A percentile compares a stretch with the other conserved stretches of the same genome.
Conservation (phyloP, 2,113 vertebrate genomes). For the Stigmatopora nigra region DNA sequence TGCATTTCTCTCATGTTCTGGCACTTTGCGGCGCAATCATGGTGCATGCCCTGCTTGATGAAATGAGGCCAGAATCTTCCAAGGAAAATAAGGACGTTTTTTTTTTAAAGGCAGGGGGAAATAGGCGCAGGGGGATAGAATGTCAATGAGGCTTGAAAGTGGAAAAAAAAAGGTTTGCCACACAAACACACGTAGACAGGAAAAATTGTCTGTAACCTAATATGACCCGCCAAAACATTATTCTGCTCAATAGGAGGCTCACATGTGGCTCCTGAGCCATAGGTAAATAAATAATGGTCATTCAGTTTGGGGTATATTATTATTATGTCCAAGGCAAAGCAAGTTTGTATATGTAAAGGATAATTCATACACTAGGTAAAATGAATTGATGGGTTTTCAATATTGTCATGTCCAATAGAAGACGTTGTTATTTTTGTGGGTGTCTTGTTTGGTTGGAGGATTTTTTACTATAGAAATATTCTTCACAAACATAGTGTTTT, state of each 20-base stretch:
- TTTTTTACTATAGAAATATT: too few relatives aligned
- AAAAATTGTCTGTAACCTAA: constrained; percentile 60
- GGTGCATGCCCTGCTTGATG: constrained; percentile 55
- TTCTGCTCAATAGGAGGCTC: neutral
- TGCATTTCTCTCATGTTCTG: constrained; percentile 54
- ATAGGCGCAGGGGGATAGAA: constrained; percentile 69
- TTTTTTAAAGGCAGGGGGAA: constrained; percentile 71
- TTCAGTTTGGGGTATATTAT: neutral
- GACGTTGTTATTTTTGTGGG: too few relatives aligned
- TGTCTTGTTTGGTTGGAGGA: too few relatives aligned
- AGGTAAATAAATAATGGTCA: neutral
- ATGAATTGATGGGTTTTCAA: too few relatives aligned
- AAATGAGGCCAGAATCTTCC: constrained; percentile 69
- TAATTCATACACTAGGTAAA: too few relatives aligned
- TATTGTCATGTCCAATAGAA: too few relatives aligned
- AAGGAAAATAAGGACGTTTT: constrained; percentile 62
- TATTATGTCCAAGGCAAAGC: neutral
- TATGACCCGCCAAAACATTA: constrained; percentile 50
- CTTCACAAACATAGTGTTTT: too few relatives aligned
- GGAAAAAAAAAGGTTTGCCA: constrained; percentile 59
- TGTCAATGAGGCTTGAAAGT: constrained; percentile 73
- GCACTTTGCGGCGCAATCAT: constrained; percentile 65
- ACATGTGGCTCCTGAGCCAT: neutral
- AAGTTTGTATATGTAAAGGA: neutral
- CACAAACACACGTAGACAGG: constrained; percentile 51